phyloP scores from a whole-genome alignment of 1,140 invertebrate species.

The Muscidifurax raptorellus region DNA sequence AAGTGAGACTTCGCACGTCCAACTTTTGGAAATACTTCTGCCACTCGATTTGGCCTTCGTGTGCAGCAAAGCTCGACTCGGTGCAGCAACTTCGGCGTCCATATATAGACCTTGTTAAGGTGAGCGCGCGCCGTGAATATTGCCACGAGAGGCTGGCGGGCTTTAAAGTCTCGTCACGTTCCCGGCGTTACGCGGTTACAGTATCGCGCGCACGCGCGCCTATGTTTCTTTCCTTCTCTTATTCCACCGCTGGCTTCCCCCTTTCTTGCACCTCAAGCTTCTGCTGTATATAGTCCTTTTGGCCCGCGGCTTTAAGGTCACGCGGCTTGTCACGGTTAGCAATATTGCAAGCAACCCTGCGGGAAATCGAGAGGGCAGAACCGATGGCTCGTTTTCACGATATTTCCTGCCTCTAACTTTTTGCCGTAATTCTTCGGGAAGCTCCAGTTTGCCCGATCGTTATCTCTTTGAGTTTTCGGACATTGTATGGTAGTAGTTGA shows the following conservation, averaged over 20 bases:
- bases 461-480: not conserved
- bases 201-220: conserved; percentile 2
- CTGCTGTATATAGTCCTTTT: not conserved
- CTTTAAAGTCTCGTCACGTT: conserved; percentile 39
- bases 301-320: conserved; percentile 18
- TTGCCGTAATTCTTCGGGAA: not conserved
- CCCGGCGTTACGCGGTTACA: conserved; percentile 43
- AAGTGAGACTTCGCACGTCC: conserved; percentile 53
- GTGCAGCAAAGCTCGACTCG: not conserved
- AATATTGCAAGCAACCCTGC: not conserved
- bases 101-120: conserved; percentile 42
- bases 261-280: not conserved
- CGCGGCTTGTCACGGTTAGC: not conserved
- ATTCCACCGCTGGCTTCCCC: not conserved
- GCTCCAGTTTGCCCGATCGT: not conserved
- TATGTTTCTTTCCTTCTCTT: not conserved
- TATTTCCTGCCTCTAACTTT: not conserved
- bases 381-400: not conserved
- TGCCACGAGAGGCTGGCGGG: not conserved
- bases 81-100: conserved; percentile 10
- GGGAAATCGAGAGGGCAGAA: conserved; percentile 1
- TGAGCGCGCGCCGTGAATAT: conserved; percentile 40
- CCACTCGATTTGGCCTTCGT: conserved; percentile 48
- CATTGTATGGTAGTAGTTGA: not conserved
- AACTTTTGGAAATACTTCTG: conserved; percentile 41